Evolutionary conservation across 2,888 invertebrate species (phyloP), one percentile per base, ranked within the genome.

Genomic region (Drosophila paramelanica): DNA sequence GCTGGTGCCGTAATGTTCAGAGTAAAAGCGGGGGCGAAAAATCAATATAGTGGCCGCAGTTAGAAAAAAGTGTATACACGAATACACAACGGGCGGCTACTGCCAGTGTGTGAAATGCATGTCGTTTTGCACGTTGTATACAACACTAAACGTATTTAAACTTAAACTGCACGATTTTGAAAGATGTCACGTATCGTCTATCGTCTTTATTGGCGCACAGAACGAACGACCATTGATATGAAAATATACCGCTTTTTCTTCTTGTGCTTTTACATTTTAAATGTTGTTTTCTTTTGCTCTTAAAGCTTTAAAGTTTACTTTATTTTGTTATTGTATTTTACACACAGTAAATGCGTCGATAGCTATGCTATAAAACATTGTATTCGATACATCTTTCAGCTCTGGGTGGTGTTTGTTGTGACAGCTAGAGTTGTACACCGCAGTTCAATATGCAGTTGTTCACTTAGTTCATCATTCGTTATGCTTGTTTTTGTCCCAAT

Each of bases 21-120:
- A 65, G 62, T 13, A 39, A 70, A 60, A 49, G 76, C 62, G 76
- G 76, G 71, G 62, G 65, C 84, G 89, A 89, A 87, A 81, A 89
- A 87, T 83, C 82, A 88, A 88, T 89, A 67, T 58, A 51, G 14
- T 46, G 43, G 20, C 49, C 46, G 58, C 53, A 59, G 53, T 67
- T 60, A 68, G 64, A 71, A 89, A 89, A 89, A 89, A 82, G 64
- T 84, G 89, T 84, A 88, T 88, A 84, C 88, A 67, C 62, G 75
- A 79, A 81, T 81, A 77, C 77, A 72, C 77, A 77, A 76, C 76
- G 75, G 76, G 75, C 70, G 77, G 64, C 38, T 47, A 57, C 52
- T 27, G 14, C 58, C 80, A 75, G 76, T 79, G 75, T 70, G 45
- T 25, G 2, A 23, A 75, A 53, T 39, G 23, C 36, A n/a, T 20